phyloP scores from a whole-genome alignment of 2,113 vertebrate species.

The Semnornis frantzii region DNA sequence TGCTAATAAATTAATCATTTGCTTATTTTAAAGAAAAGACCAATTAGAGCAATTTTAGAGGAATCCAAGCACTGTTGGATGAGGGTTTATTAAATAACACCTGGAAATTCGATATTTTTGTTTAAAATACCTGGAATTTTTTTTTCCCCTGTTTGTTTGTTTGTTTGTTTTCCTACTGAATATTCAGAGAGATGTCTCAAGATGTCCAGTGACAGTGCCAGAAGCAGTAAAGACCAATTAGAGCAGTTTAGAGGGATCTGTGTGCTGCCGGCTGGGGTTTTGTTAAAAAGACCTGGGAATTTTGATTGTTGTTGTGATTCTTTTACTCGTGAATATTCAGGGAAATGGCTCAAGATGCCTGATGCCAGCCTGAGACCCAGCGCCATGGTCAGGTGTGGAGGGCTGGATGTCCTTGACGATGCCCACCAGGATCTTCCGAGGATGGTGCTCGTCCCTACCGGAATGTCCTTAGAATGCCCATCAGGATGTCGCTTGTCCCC shows the following conservation, averaged over 20 bases:
- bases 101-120: conserved; percentile 66
- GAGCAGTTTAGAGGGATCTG: neutral
- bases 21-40: conserved; percentile 16
- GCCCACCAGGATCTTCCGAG: neutral
- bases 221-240: conserved; percentile 40
- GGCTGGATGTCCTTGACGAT: neutral
- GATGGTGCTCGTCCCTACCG: neutral
- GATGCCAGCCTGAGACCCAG: neutral
- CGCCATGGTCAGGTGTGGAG: neutral
- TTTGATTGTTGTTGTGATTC: conserved; percentile 69
- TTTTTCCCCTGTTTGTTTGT: too few relatives aligned
- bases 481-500: neutral
- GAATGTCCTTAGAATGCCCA: neutral
- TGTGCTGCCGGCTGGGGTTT: neutral
- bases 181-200: too few relatives aligned
- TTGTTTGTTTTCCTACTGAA: too few relatives aligned
- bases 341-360: neutral
- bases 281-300: too few relatives aligned
- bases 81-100: neutral
- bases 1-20: too few relatives aligned
- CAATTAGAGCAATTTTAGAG: conserved; percentile 47
- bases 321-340: neutral
- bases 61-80: neutral
- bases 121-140: too few relatives aligned
- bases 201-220: too few relatives aligned